Evolutionary conservation across 2,113 vertebrate species (phyloP), one percentile per base, ranked within the genome.

Genomic region (Syngnathus typhle): DNA sequence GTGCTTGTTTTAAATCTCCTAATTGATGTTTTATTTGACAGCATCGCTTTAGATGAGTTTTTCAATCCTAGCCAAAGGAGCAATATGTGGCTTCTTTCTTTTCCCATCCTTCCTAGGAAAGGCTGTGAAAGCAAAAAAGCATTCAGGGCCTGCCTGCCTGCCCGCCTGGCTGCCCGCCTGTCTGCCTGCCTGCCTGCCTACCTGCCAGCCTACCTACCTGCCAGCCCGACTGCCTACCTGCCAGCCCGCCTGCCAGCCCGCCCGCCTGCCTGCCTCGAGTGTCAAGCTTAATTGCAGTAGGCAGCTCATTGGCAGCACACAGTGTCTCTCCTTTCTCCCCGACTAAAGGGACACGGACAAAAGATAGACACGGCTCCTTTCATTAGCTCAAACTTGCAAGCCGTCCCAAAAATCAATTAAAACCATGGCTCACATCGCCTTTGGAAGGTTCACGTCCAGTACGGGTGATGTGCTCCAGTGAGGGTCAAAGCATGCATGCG

Each of bases 301-400:
- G 84, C 85, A 83, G 87, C 71, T 84, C 62, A 63, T 66, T 89
- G 89, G 84, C 85, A 87, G 83, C 72, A 90, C 87, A 88, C 78
- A 71, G 77, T 80, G 87, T 83, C 78, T 88, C 85, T 72, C 59
- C 75, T 86, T 84, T 85, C 84, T 78, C 66, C 23, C 63, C 62
- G 67, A 84, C 84, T 81, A 85, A 85, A 82, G 71, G 74, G 65
- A 54, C 19, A 0, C 75, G 76, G 79, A 86, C 80, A 81, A 86
- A 84, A 76, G 84, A 74, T 12, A 78, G 21, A 72, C 76, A 77
- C 78, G 55, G 23, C 73, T 71, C 72, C 69, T 75, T 82, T 86
- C 82, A 85, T 87, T 73, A 80, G 81, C 78, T 82, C 73, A 65
- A 81, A 74, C 65, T 78, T 49, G 23, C 69, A 0, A 68, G 63